Evolutionary conservation across 2,797 vertebrate species (phyloP), one percentile per base, ranked within the genome.

Genomic region (Myotis planiceps): DNA sequence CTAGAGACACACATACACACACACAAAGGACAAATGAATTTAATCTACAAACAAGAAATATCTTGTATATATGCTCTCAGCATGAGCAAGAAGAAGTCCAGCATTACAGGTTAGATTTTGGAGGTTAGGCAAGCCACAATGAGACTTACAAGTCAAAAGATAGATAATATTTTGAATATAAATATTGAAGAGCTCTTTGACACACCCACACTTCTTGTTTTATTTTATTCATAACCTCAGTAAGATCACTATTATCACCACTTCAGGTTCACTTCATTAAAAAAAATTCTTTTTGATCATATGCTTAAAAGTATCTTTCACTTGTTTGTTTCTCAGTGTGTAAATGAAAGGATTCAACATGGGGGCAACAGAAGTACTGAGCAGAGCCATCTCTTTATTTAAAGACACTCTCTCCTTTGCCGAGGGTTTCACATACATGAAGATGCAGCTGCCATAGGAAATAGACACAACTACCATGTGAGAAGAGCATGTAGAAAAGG

Each of bases 321-420:
- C 94, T 53, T 97, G 96, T 60, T 96, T 96, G 60, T 97, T 97
- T 92, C 97, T 97, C 10, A 98, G 79, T 2, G 95, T 96, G 42
- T 97, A 97, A 63, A 97, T 97, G 78, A 98, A 98, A 2, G 97
- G 97, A 37, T 98, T 98, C 72, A 98, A 47, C 86, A 98, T 96
- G 19, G 96, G 97, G 2, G 94, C 95, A 51, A 97, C 85, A 9
- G 96, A 97, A 29, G 97, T 97, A 37, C 82, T 97, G 39, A 98
- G 90, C 39, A 97, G 76, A 51, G 96, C 95, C 27, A 96, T 92
- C 9, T 92, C 94, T 78, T 97, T 97, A 68, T 95, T 96, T 71
- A 98, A 94, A 53, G 94, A 94, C 15, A 97, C 96, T n/a, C 94
- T 94, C 25, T 96, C 95, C 34, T 95, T 96, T 10, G 88, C 76